Evolutionary conservation across 1,140 invertebrate species (phyloP), one percentile per base, ranked within the genome.

Genomic region (Lasaia peninsularis): DNA sequence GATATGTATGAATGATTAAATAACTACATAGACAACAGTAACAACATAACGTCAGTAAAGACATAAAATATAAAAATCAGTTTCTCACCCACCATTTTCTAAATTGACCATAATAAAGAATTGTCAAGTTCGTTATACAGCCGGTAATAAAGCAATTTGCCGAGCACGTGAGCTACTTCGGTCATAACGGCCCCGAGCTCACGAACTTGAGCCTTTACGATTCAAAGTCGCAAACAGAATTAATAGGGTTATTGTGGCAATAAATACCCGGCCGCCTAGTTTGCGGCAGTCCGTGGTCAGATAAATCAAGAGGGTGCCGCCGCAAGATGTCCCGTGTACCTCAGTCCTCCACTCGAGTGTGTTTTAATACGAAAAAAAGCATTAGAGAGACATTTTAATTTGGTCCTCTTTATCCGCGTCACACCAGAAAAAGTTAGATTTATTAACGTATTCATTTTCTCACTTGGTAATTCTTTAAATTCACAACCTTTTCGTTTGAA

Each of bases 191-290:
- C 60, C 60, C 70, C 40, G 32, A 35, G 50, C 54, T 52, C 52
- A 63, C 52, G 53, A 53, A 60, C 37, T 35, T 40, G 37, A 44
- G 58, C 58, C 28, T 60, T 56, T 62, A 53, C 48, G 35, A 33
- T 63, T 63, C 76, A 75, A 80, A 86, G 75, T 79, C 72, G 63
- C 55, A 51, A 65, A 66, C 66, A 73, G 80, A 86, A 88, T 88
- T 88, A 88, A 86, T 88, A 74, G 82, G 78, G 80, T 84, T 88
- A 85, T 85, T 76, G 76, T 69, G 71, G 84, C 80, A 80, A 88
- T 88, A 88, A 88, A 88, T 86, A 88, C 75, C 66, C 61, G 75
- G 71, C 73, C 75, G 80, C 71, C 74, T 82, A 78, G 80, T 79
- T 82, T 83, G 77, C 65, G 83, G 81, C 57, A 58, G 65, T 58